Conservation (phyloP, 2,888 invertebrate genomes). For the Troglohyphantes excavatus region DNA sequence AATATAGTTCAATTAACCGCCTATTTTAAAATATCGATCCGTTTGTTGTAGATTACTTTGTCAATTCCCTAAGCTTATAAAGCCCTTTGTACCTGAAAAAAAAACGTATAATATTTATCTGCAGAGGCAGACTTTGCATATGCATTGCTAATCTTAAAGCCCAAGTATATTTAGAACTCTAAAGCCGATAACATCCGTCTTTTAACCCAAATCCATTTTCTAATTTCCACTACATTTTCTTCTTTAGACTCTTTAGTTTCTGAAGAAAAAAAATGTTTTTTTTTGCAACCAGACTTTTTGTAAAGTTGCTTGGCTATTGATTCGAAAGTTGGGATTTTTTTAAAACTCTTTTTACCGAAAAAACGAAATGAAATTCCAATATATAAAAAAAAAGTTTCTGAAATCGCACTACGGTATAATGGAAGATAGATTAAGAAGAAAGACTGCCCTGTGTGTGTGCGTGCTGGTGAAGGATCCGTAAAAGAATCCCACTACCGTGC, state of each 20-base stretch:
- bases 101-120: too few species aligned
- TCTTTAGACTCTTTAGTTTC: not conserved
- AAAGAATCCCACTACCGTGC: not conserved
- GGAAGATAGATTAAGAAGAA: not conserved
- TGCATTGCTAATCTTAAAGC: too few species aligned
- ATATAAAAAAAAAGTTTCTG: slow-evolving; percentile 17
- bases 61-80: too few species aligned
- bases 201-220: slow-evolving; percentile 13
- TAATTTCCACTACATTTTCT: not conserved
- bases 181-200: slow-evolving; percentile 23
- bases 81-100: too few species aligned
- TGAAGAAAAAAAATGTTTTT: not conserved
- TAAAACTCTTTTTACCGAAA: not conserved
- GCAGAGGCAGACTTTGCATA: too few species aligned
- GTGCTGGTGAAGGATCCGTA: not conserved
- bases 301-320: not conserved
- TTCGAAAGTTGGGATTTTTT: slow-evolving; percentile 22
- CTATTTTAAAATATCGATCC: too few species aligned
- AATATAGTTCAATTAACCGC: too few species aligned
- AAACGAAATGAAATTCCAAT: slow-evolving; percentile 55
- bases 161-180: not conserved
- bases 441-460: not conserved
- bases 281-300: not conserved
- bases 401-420: not conserved
- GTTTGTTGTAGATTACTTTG: too few species aligned